Percentiles rank a stretch among this genome's conserved stretches.
These are phyloP conservation scores for Tauraco erythrolophus DNA, from an alignment of 2,113 vertebrate genomes.

Conservation along the genomic window DNA sequence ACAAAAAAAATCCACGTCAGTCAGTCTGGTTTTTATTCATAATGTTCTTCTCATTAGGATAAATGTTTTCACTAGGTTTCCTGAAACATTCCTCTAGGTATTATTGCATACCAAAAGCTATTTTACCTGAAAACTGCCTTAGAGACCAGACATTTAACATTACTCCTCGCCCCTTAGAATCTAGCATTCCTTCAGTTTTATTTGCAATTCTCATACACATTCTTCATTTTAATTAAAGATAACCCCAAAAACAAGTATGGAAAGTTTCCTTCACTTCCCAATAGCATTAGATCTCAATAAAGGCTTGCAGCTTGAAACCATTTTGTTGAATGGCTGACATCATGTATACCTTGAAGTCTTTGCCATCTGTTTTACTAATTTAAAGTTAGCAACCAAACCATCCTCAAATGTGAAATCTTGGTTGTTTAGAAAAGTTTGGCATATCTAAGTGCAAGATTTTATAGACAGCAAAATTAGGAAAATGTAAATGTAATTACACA, in stretches of 20 bases:
- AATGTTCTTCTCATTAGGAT: not conserved
- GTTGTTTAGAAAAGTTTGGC: not conserved
- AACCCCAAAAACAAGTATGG: not conserved
- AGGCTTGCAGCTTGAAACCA: not conserved
- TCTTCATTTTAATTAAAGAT: not conserved
- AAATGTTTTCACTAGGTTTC: not conserved
- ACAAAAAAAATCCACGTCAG: not conserved
- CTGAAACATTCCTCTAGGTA: not conserved
- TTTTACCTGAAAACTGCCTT: not conserved
- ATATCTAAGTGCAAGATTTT: not conserved
- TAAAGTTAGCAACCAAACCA: not conserved
- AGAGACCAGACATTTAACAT: not conserved
- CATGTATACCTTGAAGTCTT: not conserved
- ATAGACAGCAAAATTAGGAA: not conserved
- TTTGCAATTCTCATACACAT: not conserved
- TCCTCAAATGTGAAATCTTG: not conserved
- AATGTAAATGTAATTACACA: not conserved
- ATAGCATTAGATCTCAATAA: not conserved
- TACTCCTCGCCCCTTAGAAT: not conserved
- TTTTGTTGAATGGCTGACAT: not conserved
- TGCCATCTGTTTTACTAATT: not conserved
- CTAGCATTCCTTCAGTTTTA: not conserved
- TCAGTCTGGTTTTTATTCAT: not conserved
- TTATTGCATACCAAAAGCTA: not conserved
- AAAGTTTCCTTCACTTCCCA: not conserved